phyloP scores from a whole-genome alignment of 2,888 invertebrate genomes.

The Orthonevra nobilis region DNA sequence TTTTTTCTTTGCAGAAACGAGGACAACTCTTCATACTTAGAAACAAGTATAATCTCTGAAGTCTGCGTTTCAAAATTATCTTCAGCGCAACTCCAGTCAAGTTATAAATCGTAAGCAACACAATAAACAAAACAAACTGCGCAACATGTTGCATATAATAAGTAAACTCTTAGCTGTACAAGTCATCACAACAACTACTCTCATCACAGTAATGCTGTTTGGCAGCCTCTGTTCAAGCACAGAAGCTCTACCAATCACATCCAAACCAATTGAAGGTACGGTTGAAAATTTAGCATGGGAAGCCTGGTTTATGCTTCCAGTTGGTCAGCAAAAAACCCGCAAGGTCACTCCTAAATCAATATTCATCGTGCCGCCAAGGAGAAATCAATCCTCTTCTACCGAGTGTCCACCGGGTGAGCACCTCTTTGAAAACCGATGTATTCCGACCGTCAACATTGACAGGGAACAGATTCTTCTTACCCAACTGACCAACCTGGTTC shows the following conservation, averaged over 20 bases:
- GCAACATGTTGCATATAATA: slow-evolving; percentile 53
- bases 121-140: not conserved
- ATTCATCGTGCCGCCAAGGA: slow-evolving; percentile 77
- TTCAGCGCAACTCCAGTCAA: slow-evolving; percentile 27
- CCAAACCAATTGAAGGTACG: slow-evolving; percentile 79
- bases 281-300: slow-evolving; percentile 79
- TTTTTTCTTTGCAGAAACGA: slow-evolving; percentile 49
- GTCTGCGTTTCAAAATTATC: slow-evolving; percentile 30
- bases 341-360: slow-evolving; percentile 80
- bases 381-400: slow-evolving; percentile 20
- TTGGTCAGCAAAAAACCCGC: slow-evolving; percentile 77
- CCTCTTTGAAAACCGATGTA: slow-evolving; percentile 76
- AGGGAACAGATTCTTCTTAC: slow-evolving; percentile 72
- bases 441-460: slow-evolving; percentile 77
- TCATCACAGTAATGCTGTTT: slow-evolving; percentile 41
- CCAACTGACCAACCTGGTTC: slow-evolving; percentile 73
- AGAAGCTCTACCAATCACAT: slow-evolving; percentile 78
- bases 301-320: slow-evolving; percentile 78
- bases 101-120: not conserved
- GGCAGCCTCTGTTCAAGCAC: slow-evolving; percentile 26
- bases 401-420: slow-evolving; percentile 76
- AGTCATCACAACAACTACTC: slow-evolving; percentile 45
- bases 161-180: slow-evolving; percentile 46
- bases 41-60: not conserved
- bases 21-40: slow-evolving; percentile 24